Base-by-base conservation (phyloP, 2,888 invertebrate genomes). In the Isoperla grammatica region DNA sequence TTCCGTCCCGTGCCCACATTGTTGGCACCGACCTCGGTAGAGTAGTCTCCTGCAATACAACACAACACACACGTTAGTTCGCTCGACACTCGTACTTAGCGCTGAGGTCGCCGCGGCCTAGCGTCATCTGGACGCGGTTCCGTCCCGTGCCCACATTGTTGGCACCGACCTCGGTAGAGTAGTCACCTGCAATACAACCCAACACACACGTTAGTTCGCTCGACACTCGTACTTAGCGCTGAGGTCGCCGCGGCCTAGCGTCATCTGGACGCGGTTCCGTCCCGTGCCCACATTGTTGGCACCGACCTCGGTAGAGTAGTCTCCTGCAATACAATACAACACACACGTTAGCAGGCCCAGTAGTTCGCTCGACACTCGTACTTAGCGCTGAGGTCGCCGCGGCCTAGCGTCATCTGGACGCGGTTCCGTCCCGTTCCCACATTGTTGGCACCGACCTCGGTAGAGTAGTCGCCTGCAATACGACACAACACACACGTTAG, bases 311-410 rank as follows among this genome's bases (percentile, higher is more conserved):
- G 78, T 72, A 59, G 75, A 71, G 67, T 76, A 78, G 60, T 73
- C 76, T 67, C 80, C 85, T 85, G 74, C 50, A 74, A 73, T 62
- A 64, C 59, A 60, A 60, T 63, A 46, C 61, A 39, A 63, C 42
- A 64, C 35, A 60, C 8, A 29, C 29, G 8, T 29, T 29, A 29
- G n/a, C n/a, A n/a, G n/a, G 88, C 87, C 1, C 82, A 82, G 48
- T 87, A 89, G 60, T 83, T 81, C 48, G 88, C 87, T 65, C 80
- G 81, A 70, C 90, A 90, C 67, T 83, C 83, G 68, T 88, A 84
- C 66, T 81, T 81, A 0, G 87, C 85, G 1, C 82, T 83, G 60
- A 91, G 75, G 75, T 90, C 90, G 37, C 81, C 84, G 19, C 90
- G 78, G 0, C 85, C 81, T 65, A 90, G 79, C 5, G 81, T 82